Evolutionary conservation across 1,140 invertebrate species (phyloP), one percentile per base, ranked within the genome.

Genomic region (Zaprionus gabonicus): DNA sequence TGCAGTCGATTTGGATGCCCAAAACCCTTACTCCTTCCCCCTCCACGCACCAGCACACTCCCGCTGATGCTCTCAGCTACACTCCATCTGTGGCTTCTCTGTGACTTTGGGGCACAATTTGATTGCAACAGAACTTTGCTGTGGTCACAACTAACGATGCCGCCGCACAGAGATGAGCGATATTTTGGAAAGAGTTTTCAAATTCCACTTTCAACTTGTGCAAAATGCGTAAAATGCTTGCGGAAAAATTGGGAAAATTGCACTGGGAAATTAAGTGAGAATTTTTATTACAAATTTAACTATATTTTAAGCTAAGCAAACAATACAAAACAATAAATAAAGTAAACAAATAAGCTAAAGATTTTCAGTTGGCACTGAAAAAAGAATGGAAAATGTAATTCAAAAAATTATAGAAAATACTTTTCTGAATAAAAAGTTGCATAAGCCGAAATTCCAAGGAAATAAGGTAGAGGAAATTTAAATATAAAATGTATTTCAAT

Each of bases 41-140:
- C 27, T 27, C 27, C 27, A 23, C 28, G 0, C 28, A 2, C 5
- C 31, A 34, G 15, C 41, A 38, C 17, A 5, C 34, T 4, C 12
- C n/a, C 28, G 7, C 25, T 31, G 27, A n/a, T 25, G 51, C 51
- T 53, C 23, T 15, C 23, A 41, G 15, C 15, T 15, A n/a, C 38
- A n/a, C 38, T n/a, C 15, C n/a, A 41, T 53, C 51, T 27, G 20
- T 25, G 49, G 31, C 46, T 27, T 56, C n/a, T 28, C 20, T 41
- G 34, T 27, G 51, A 56, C 34, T 71, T 71, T 64, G 55, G 15
- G 65, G 70, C 56, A 55, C 17, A 25, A 13, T 36, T 64, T 59
- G 56, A 71, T 63, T 70, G 68, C 68, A 64, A 34, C 68, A 15
- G 38, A 44, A 60, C 27, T 55, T 69, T 56, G 57, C 65, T 46